These are phyloP conservation scores for Rotaria socialis DNA, from an alignment of 2,888 invertebrate genomes.

Conservation along the genomic window DNA sequence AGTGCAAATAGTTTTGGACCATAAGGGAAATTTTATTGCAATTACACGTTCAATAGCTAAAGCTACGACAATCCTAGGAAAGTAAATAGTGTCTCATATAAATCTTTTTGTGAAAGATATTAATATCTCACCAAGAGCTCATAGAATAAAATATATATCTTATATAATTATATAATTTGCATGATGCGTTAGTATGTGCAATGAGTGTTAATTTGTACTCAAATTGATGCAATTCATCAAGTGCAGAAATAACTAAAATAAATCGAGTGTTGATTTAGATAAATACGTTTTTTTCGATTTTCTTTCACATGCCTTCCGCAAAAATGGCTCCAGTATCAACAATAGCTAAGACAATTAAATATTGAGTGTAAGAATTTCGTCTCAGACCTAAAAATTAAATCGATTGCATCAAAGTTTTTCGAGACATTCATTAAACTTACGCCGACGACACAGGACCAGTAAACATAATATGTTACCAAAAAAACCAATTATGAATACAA, in stretches of 20 bases:
- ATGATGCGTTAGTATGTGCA: neutral
- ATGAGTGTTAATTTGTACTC: neutral
- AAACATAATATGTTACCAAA: slow-evolving; percentile 34
- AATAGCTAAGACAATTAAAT: slow-evolving; percentile 8
- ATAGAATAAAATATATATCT: slow-evolving; percentile 24
- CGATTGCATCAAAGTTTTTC: no score
- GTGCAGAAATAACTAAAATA: neutral
- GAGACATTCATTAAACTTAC: neutral
- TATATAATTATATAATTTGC: slow-evolving; percentile 28
- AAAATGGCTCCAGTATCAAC: neutral
- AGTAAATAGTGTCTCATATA: no score
- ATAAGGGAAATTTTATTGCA: slow-evolving; percentile 5
- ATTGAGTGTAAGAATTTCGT: slow-evolving; percentile 31
- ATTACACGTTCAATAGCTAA: slow-evolving; percentile 4
- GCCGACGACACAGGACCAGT: neutral
- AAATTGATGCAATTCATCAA: neutral
- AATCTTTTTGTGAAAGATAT: neutral
- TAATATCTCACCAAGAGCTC: slow-evolving; percentile 7
- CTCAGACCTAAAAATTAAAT: neutral
- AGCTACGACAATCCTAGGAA: neutral
- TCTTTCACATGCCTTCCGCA: neutral
- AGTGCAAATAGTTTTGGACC: slow-evolving; percentile 10
- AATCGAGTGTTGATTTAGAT: neutral
- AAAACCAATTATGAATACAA: neutral
- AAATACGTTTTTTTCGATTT: neutral